phyloP scores from a whole-genome alignment of 2,113 vertebrate species.

The Nothobranchius kuhntae region DNA sequence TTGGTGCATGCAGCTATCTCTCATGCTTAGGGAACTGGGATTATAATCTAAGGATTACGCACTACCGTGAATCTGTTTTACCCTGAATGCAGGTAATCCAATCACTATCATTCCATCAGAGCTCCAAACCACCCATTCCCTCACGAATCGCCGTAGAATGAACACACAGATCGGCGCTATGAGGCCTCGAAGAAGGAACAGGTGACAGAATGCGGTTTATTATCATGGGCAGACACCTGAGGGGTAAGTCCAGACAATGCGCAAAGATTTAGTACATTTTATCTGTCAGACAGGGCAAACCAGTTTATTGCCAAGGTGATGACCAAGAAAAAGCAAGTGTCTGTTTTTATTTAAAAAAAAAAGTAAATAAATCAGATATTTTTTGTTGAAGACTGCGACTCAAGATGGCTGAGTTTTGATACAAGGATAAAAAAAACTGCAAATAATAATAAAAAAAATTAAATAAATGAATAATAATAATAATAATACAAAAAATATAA shows the following conservation, averaged over 20 bases:
- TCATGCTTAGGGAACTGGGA: conserved; percentile 67
- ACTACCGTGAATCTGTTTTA: conserved; percentile 84
- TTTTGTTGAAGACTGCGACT: no score
- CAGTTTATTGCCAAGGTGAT: no score
- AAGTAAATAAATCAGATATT: no score
- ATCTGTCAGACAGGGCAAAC: neutral
- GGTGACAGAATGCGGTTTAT: conserved; percentile 78
- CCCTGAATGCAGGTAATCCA: conserved; percentile 88
- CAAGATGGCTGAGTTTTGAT: no score
- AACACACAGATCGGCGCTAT: conserved; percentile 54
- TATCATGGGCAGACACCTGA: conserved; percentile 65
- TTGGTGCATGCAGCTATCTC: conserved; percentile 24
- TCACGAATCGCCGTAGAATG: conserved; percentile 43
- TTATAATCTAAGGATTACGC: conserved; percentile 90
- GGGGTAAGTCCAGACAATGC: conserved; percentile 66
- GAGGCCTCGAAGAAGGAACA: conserved; percentile 58
- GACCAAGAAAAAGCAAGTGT: no score
- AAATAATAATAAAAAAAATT: no score
- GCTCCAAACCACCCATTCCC: conserved; percentile 54
- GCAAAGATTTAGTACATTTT: neutral
- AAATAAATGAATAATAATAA: no score
- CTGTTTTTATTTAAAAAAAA: no score
- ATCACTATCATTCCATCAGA: conserved; percentile 78
- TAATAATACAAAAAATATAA: neutral
- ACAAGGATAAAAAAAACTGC: no score